phyloP scores from a whole-genome alignment of 2,113 vertebrate species.

The Carassius gibelio region DNA sequence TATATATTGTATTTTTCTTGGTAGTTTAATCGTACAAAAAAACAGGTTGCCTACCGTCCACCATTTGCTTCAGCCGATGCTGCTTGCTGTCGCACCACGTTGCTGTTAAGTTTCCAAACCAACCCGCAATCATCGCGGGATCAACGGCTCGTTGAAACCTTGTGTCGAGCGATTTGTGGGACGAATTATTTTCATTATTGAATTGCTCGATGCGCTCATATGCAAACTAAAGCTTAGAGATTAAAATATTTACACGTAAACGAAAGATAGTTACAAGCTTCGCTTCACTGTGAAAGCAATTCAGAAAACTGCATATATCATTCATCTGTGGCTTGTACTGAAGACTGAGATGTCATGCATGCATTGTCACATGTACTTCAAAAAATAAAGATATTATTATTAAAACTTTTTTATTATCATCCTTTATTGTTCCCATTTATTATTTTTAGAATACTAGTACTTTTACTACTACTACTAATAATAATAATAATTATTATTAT shows the following conservation, averaged over 20 bases:
- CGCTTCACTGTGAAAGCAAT: neutral
- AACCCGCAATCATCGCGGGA: neutral
- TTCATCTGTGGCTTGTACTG: neutral
- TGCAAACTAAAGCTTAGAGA: neutral
- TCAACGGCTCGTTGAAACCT: neutral
- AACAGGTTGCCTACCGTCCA: conserved; percentile 1
- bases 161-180: neutral
- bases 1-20: neutral
- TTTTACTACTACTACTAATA: no score
- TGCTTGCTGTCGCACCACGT: neutral
- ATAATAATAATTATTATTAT: neutral
- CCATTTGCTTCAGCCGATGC: conserved; percentile 11
- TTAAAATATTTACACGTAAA: neutral
- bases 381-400: neutral
- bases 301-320: neutral
- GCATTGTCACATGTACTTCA: neutral
- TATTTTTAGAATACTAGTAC: neutral
- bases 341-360: conserved; percentile 19
- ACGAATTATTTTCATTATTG: neutral
- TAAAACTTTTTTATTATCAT: neutral
- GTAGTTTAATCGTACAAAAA: neutral
- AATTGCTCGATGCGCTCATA: neutral
- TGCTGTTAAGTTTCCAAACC: neutral
- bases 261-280: neutral
- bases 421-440: neutral